Evolutionary conservation across 2,797 vertebrate genomes (phyloP).

Genomic region (Cebuella pygmaea): DNA sequence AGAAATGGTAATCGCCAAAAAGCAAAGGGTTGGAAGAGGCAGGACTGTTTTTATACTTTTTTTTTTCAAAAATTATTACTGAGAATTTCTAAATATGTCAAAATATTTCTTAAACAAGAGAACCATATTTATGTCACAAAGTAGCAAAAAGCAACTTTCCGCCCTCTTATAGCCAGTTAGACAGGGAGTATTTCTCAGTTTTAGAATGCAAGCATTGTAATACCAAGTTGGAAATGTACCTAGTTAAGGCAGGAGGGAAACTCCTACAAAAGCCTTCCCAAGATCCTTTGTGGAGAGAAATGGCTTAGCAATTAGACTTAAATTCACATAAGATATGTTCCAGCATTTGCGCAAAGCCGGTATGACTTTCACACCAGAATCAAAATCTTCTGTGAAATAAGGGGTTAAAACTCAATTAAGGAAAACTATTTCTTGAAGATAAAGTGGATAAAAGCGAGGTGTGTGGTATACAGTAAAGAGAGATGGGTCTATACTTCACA

Average conservation of each 20-base stretch:
- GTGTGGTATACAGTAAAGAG: not conserved
- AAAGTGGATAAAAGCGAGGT: not conserved
- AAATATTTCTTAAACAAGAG: slow-evolving; percentile 27
- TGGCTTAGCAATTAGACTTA: not conserved
- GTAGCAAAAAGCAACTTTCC: not conserved
- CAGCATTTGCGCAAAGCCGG: not conserved
- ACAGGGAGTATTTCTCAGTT: not conserved
- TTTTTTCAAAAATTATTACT: slow-evolving; percentile 30
- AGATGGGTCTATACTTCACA: not conserved
- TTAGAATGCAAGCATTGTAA: not conserved
- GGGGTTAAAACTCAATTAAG: not conserved
- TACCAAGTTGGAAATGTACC: not conserved
- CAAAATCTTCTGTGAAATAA: not conserved
- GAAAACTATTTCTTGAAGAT: not conserved
- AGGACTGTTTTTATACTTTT: not conserved
- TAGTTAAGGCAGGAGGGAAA: not conserved
- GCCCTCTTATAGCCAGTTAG: not conserved
- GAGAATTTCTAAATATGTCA: slow-evolving; percentile 23
- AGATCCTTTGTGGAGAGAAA: not conserved
- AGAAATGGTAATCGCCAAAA: slow-evolving; percentile 15
- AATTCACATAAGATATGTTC: not conserved
- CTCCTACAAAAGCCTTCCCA: not conserved
- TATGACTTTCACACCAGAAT: not conserved
- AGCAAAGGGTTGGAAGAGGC: not conserved
- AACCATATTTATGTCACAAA: not conserved